A percentile compares a stretch with the other conserved stretches of the same genome.
Conservation (phyloP, 2,797 vertebrate genomes). For the Myoxocephalus aenaeus region DNA sequence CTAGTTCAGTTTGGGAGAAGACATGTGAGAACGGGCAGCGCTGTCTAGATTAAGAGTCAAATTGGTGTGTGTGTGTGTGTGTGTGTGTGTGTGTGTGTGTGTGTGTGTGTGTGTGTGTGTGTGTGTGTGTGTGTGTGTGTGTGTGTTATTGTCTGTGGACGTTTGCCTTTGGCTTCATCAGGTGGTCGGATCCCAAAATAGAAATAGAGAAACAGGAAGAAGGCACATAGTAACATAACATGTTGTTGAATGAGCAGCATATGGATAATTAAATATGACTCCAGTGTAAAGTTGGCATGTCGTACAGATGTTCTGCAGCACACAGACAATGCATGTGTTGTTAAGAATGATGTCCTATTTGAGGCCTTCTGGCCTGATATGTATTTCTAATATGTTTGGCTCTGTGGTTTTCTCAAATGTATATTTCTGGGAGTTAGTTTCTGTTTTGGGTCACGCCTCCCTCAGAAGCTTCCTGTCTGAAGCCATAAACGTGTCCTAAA, state of each 20-base stretch:
- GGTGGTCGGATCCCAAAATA: conserved; percentile 15
- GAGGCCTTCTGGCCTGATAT: not conserved
- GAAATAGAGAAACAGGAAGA: not conserved
- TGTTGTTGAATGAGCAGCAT: not conserved
- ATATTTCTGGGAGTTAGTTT: conserved; percentile 21
- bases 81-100: not conserved
- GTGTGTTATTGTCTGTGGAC: not conserved
- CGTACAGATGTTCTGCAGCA: not conserved
- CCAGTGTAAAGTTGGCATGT: not conserved
- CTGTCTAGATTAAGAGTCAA: not conserved
- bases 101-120: not conserved
- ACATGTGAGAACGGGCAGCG: conserved; percentile 19
- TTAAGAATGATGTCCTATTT: not conserved
- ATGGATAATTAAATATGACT: not conserved
- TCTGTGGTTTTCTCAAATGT: conserved; percentile 22
- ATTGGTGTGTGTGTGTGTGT: not conserved
- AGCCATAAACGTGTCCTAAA: conserved; percentile 6
- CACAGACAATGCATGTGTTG: not conserved
- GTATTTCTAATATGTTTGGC: not conserved
- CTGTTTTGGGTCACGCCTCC: conserved; percentile 10
- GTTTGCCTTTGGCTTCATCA: conserved; percentile 9
- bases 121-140: not conserved
- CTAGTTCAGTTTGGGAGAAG: conserved; percentile 34
- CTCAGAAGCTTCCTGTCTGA: not conserved
- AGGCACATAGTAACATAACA: not conserved